These are phyloP conservation scores for Perca fluviatilis DNA, from an alignment of 2,113 vertebrate genomes.

Conservation along the genomic window DNA sequence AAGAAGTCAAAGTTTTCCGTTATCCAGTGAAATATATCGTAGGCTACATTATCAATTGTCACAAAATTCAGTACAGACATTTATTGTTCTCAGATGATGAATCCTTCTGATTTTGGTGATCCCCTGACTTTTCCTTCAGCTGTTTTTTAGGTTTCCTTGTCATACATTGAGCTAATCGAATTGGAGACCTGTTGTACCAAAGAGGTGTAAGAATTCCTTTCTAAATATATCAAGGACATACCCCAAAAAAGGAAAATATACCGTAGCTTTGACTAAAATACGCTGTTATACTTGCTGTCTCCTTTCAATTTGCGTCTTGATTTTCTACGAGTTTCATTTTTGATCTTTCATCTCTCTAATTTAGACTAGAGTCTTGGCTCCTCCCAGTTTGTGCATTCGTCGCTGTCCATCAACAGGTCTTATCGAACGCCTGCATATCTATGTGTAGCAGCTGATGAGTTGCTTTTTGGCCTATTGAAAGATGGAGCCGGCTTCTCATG, in stretches of 20 bases:
- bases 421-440: not conserved
- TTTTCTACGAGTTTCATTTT: not conserved
- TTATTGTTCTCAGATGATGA: too few species aligned
- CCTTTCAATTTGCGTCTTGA: not conserved
- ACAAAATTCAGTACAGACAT: too few species aligned
- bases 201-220: not conserved
- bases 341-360: not conserved
- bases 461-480: not conserved
- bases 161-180: too few species aligned
- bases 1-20: too few species aligned
- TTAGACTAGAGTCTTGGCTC: not conserved
- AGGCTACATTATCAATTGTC: too few species aligned
- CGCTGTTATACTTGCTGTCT: not conserved
- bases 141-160: too few species aligned
- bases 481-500: not conserved
- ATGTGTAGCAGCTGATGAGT: not conserved
- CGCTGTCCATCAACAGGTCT: constrained; percentile 2
- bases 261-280: not conserved
- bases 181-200: not conserved
- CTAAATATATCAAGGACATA: not conserved
- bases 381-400: not conserved
- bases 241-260: too few species aligned
- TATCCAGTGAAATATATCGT: too few species aligned
- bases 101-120: too few species aligned
- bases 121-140: too few species aligned